phyloP scores from a whole-genome alignment of 2,888 invertebrate species.

The Drosophila testacea region DNA sequence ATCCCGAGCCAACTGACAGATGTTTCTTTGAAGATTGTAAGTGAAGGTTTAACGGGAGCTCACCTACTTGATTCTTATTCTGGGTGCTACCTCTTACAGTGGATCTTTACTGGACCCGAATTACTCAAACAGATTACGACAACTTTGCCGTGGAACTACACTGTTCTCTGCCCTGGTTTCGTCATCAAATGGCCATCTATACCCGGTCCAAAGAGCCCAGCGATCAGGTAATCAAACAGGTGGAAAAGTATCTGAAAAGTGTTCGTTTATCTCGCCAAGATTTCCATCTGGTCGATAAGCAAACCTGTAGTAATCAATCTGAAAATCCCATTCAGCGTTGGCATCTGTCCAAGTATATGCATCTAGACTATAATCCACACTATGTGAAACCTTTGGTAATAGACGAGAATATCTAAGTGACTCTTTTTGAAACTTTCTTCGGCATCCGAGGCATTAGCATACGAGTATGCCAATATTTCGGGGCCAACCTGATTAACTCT shows the following conservation, averaged over 20 bases:
- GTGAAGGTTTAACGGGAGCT: slow-evolving; percentile 1
- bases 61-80: not conserved
- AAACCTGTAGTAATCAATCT: slow-evolving; percentile 22
- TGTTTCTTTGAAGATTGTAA: slow-evolving; percentile 51
- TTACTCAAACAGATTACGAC: slow-evolving; percentile 52
- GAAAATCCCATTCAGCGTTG: slow-evolving; percentile 45
- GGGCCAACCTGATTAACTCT: slow-evolving; percentile 58
- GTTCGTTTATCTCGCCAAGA: slow-evolving; percentile 17
- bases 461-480: slow-evolving; percentile 53
- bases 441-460: slow-evolving; percentile 56
- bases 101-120: slow-evolving; percentile 60
- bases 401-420: slow-evolving; percentile 45
- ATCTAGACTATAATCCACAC: slow-evolving; percentile 55
- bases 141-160: slow-evolving; percentile 58
- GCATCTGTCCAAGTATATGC: slow-evolving; percentile 52
- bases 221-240: slow-evolving; percentile 4
- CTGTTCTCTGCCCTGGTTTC: slow-evolving; percentile 61
- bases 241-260: slow-evolving; percentile 39
- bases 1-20: slow-evolving; percentile 15
- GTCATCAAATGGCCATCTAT: slow-evolving; percentile 54
- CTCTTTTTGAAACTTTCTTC: slow-evolving; percentile 60
- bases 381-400: slow-evolving; percentile 57
- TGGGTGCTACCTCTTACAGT: slow-evolving; percentile 28
- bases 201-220: slow-evolving; percentile 28
- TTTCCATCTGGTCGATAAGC: slow-evolving; percentile 29